Conservation (phyloP, 2,797 vertebrate species). For the Ceyx erithaca region DNA sequence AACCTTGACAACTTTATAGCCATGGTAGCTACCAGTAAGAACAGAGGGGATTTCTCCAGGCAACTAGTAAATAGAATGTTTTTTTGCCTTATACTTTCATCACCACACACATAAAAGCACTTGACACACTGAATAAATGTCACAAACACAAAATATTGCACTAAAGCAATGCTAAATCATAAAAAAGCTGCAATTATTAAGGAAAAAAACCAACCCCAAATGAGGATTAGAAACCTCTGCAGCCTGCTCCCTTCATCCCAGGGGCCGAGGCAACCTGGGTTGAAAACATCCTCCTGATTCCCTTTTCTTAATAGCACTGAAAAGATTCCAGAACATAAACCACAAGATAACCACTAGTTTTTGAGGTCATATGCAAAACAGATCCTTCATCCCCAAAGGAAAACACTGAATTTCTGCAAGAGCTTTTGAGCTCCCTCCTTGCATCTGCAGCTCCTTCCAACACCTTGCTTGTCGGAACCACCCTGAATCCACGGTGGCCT, state of each 20-base stretch:
- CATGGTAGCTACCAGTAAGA: constrained; percentile 4
- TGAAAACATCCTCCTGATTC: not conserved
- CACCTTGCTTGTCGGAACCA: not conserved
- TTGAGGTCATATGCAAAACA: not conserved
- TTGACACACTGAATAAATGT: constrained; percentile 55
- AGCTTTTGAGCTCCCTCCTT: rapidly evolving
- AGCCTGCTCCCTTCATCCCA: not conserved
- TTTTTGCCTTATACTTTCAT: constrained; percentile 35
- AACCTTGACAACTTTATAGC: constrained; percentile 53
- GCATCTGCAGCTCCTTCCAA: not conserved
- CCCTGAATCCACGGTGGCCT: not conserved
- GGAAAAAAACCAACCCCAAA: not conserved
- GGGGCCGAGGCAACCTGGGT: not conserved
- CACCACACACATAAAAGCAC: constrained; percentile 38
- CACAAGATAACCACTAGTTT: rapidly evolving
- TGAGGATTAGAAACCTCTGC: not conserved
- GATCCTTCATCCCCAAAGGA: not conserved
- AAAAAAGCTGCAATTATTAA: constrained; percentile 23
- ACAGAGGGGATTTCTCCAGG: constrained; percentile 56
- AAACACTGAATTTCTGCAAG: not conserved
- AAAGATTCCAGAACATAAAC: not conserved
- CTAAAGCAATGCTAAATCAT: constrained; percentile 13
- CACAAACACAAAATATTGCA: constrained; percentile 14
- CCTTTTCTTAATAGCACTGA: not conserved
- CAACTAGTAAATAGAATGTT: constrained; percentile 55